Conservation (phyloP, 2,113 vertebrate genomes). For the Picathartes gymnocephalus region DNA sequence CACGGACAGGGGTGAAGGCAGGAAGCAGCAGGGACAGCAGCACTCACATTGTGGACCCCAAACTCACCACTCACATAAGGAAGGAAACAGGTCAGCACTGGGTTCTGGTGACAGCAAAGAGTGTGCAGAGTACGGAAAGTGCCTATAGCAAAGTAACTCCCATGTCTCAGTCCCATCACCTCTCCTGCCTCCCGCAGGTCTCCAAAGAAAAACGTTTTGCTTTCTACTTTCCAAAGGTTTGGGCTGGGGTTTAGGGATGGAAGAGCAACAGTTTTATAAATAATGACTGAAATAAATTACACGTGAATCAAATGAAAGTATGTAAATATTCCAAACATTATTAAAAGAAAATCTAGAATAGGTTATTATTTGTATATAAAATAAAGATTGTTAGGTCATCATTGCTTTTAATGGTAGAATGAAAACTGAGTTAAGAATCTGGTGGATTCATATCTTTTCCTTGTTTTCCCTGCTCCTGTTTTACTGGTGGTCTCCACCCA, state of each 20-base stretch:
- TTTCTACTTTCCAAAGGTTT: neutral
- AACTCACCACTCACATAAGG: neutral
- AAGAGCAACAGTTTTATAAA: neutral
- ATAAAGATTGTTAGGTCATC: neutral
- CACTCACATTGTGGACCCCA: neutral
- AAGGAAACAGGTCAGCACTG: neutral
- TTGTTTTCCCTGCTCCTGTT: neutral
- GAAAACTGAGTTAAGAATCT: neutral
- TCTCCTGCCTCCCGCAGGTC: neutral
- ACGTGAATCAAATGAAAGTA: neutral
- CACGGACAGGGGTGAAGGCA: rapidly evolving
- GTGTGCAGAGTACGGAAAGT: rapidly evolving
- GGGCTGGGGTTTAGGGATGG: neutral
- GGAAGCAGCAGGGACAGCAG: neutral
- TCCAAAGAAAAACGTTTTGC: neutral
- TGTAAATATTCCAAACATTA: neutral
- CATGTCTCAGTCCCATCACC: neutral
- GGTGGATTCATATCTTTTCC: neutral
- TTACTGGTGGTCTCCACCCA: neutral
- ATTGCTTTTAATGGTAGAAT: neutral
- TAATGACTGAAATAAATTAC: neutral
- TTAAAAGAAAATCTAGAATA: neutral
- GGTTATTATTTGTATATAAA: neutral
- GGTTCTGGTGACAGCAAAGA: neutral
- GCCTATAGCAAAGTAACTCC: neutral